These are phyloP conservation scores for Apotomis capreana DNA, from an alignment of 2,888 invertebrate species.

Conservation along the genomic window DNA sequence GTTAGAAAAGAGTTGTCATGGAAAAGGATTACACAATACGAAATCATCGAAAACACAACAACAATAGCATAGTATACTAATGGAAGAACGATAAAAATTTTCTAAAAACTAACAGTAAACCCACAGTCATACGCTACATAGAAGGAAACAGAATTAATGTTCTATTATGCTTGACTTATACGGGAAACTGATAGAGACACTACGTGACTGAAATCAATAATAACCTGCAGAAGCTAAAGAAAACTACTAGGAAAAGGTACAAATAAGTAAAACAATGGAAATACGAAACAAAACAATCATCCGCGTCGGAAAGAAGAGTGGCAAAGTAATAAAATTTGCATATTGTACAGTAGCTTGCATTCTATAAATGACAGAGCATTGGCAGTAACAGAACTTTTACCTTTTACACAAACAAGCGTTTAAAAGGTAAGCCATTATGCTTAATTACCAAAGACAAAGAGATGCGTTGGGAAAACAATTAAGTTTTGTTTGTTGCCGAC, in stretches of 20 bases:
- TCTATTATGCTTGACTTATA: slow-evolving; percentile 8
- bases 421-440: background rate
- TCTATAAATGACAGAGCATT: background rate
- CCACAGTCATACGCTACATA: background rate
- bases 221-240: slow-evolving; percentile 4
- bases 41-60: too few relatives aligned
- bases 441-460: slow-evolving; percentile 18
- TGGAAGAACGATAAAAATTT: background rate
- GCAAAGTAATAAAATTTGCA: background rate
- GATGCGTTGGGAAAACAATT: slow-evolving; percentile 4
- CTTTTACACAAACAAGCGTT: background rate
- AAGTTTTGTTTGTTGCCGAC: background rate
- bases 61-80: too few relatives aligned
- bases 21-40: too few relatives aligned
- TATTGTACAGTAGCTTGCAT: background rate
- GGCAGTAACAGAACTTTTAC: background rate
- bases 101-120: background rate
- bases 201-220: slow-evolving; percentile 33
- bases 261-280: slow-evolving; percentile 30
- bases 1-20: too few relatives aligned
- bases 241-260: slow-evolving; percentile 4
- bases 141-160: background rate
- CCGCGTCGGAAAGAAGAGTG: background rate
- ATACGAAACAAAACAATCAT: background rate
- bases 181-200: slow-evolving; percentile 1